These are phyloP conservation scores for Drosophila ironensis DNA, from an alignment of 1,140 invertebrate genomes.

Conservation along the genomic window DNA sequence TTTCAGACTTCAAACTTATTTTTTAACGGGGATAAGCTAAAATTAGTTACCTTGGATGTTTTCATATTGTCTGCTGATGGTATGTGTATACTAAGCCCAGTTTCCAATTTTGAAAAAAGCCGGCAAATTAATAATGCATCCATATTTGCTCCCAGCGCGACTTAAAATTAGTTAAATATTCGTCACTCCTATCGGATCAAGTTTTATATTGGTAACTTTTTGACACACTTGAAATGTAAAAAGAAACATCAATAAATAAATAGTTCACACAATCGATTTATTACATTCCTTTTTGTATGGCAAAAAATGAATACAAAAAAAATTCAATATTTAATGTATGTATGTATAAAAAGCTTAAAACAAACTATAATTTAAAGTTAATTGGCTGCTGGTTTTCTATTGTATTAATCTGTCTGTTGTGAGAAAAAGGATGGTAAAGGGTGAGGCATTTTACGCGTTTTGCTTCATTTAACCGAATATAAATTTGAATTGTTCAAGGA, in stretches of 20 bases:
- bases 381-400: slow-evolving; percentile 54
- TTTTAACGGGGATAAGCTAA: too few relatives aligned
- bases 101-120: too few relatives aligned
- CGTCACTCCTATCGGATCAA: too few relatives aligned
- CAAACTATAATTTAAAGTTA: slow-evolving; percentile 69
- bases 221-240: not conserved
- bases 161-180: too few relatives aligned
- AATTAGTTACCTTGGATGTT: too few relatives aligned
- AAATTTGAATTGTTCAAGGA: slow-evolving; percentile 14
- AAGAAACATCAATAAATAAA: slow-evolving; percentile 16
- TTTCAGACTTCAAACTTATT: too few relatives aligned
- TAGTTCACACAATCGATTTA: slow-evolving; percentile 70
- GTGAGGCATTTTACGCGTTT: slow-evolving; percentile 44
- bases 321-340: slow-evolving; percentile 75
- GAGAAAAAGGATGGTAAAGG: slow-evolving; percentile 43
- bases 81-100: too few relatives aligned
- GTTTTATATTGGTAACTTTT: too few relatives aligned
- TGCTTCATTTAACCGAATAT: slow-evolving; percentile 31
- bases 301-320: slow-evolving; percentile 77
- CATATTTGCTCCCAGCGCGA: too few relatives aligned
- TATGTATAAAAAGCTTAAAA: slow-evolving; percentile 80
- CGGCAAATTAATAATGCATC: too few relatives aligned
- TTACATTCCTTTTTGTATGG: slow-evolving; percentile 74
- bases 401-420: slow-evolving; percentile 30
- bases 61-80: too few relatives aligned